These are phyloP conservation scores for Oophaga pumilio DNA, from an alignment of 2,113 vertebrate species.

Conservation along the genomic window DNA sequence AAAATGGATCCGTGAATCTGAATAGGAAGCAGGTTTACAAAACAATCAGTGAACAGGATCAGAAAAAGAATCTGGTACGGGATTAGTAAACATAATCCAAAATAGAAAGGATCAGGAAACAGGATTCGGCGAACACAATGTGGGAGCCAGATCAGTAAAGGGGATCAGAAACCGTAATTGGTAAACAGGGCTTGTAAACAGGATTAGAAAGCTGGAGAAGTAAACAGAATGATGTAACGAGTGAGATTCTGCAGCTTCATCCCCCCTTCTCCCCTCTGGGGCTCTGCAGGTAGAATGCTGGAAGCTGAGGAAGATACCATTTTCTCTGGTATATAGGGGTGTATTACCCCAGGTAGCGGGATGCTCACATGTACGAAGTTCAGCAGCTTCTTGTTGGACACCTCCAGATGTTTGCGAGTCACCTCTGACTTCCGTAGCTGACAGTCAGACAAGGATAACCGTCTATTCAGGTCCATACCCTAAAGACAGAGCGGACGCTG, in stretches of 20 bases:
- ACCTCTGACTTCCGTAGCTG: constrained; percentile 82
- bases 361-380: constrained; percentile 81
- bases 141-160: not conserved
- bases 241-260: not conserved
- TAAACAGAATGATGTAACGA: too few species aligned
- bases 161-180: not conserved
- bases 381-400: constrained; percentile 85
- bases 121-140: too few species aligned
- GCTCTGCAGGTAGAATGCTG: too few species aligned
- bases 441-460: constrained; percentile 72
- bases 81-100: too few species aligned
- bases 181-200: not conserved
- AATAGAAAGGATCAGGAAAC: too few species aligned
- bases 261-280: not conserved
- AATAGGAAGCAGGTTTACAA: too few species aligned
- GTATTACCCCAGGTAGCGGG: too few species aligned
- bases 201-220: not conserved
- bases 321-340: too few species aligned
- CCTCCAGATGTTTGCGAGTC: constrained; percentile 82
- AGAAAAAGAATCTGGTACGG: not conserved
- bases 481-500: not conserved
- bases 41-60: not conserved
- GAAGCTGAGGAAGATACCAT: too few species aligned
- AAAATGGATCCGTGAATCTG: too few species aligned
- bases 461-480: constrained; percentile 76